These are phyloP conservation scores for Macropus fuliginosus DNA, from an alignment of 2,797 vertebrate genomes.

Conservation along the genomic window DNA sequence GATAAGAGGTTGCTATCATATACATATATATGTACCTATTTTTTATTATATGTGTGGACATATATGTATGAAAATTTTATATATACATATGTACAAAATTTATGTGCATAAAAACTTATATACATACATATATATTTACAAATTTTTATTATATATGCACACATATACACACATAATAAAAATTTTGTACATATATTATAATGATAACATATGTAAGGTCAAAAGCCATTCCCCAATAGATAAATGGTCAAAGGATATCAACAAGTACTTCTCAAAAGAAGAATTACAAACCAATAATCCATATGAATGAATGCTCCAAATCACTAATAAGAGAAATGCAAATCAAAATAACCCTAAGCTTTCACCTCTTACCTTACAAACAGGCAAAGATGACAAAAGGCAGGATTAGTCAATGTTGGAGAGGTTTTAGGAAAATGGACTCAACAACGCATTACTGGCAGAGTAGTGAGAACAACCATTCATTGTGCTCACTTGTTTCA, in stretches of 20 bases:
- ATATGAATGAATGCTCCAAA: not conserved
- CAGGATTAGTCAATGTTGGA: not conserved
- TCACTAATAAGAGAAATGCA: not conserved
- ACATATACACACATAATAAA: not conserved
- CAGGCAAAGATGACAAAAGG: not conserved
- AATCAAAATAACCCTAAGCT: not conserved
- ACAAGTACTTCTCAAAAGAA: not conserved
- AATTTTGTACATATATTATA: not conserved
- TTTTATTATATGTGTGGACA: not conserved
- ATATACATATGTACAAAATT: not conserved
- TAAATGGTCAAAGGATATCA: not conserved
- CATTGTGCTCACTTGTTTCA: not conserved
- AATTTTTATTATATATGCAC: not conserved
- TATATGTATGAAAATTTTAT: not conserved
- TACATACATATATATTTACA: no score
- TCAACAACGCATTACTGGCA: not conserved
- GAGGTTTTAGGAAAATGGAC: not conserved
- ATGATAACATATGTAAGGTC: not conserved
- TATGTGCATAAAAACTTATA: no score
- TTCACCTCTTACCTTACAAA: not conserved
- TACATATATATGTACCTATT: not conserved
- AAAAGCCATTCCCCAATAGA: not conserved
- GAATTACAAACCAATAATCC: not conserved
- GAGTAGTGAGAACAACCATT: not conserved
- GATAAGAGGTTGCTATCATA: not conserved